phyloP scores from a whole-genome alignment of 1,140 invertebrate genomes.

The Drosophila melanogaster region DNA sequence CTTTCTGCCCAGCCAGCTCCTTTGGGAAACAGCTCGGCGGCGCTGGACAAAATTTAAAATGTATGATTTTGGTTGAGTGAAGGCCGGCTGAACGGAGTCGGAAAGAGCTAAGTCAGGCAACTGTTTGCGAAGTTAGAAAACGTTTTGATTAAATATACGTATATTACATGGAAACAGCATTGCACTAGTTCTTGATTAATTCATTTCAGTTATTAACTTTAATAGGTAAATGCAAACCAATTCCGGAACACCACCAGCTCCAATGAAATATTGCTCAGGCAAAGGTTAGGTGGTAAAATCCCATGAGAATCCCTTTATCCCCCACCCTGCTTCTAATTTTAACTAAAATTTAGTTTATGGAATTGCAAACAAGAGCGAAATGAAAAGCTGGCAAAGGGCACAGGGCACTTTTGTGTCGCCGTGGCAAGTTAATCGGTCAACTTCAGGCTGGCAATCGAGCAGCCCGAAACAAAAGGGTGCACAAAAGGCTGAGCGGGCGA shows the following conservation, averaged over 20 bases:
- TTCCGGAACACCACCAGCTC: not conserved
- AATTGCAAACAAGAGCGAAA: constrained; percentile 25
- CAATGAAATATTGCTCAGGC: not conserved
- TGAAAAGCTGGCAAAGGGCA: constrained; percentile 8
- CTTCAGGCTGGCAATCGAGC: constrained; percentile 30
- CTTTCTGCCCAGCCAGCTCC: constrained; percentile 15
- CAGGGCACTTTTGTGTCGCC: constrained; percentile 13
- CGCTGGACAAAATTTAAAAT: constrained; percentile 66
- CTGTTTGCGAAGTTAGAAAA: not conserved
- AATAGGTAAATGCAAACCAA: not conserved
- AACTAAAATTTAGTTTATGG: constrained; percentile 37
- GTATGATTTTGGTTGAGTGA: constrained; percentile 55
- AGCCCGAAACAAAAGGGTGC: constrained; percentile 28
- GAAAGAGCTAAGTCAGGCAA: not conserved
- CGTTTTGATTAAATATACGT: too few relatives aligned
- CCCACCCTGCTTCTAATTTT: constrained; percentile 8
- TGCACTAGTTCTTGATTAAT: too few relatives aligned
- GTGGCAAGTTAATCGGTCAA: constrained; percentile 42
- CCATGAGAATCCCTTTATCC: not conserved
- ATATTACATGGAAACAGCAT: too few relatives aligned
- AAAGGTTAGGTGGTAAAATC: constrained; percentile 1
- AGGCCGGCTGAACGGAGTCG: not conserved
- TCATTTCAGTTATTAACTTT: too few relatives aligned
- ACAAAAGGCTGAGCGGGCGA: constrained; percentile 21
- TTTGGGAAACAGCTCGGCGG: constrained; percentile 6